Evolutionary conservation across 2,797 vertebrate species (phyloP).

Genomic region (Anableps anableps): DNA sequence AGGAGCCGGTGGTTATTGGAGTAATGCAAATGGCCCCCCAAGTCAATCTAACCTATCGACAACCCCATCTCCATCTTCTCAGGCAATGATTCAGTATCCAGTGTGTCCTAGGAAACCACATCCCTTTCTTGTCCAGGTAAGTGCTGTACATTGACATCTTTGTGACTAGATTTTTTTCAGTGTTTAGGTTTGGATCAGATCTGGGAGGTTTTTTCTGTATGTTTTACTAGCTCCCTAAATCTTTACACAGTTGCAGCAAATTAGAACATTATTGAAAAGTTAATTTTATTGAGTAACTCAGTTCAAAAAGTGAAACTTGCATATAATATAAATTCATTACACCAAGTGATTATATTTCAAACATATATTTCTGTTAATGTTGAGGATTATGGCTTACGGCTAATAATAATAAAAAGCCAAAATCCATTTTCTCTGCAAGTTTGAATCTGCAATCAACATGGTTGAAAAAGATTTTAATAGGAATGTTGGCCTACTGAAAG

Average conservation of each 20-base stretch:
- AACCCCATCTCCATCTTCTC: slow-evolving; percentile 83
- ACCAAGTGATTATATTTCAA: neutral
- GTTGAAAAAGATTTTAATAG: neutral
- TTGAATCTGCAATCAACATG: neutral
- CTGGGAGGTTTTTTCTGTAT: neutral
- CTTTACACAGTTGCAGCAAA: neutral
- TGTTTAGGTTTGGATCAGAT: neutral
- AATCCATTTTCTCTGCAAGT: neutral
- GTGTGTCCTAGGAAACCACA: slow-evolving; percentile 82
- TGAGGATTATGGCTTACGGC: neutral
- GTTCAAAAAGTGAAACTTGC: neutral
- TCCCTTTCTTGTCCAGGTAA: slow-evolving; percentile 79
- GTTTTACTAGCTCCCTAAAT: neutral
- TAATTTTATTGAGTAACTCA: neutral
- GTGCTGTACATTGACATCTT: neutral
- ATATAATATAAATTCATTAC: neutral
- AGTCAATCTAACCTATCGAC: slow-evolving; percentile 85
- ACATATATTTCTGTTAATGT: neutral
- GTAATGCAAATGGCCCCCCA: slow-evolving; percentile 79
- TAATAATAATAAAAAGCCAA: neutral
- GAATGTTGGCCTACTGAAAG: neutral
- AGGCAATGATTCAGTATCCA: slow-evolving; percentile 87
- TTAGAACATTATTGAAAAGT: neutral
- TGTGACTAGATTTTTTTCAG: too few relatives aligned
- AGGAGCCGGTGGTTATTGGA: slow-evolving; percentile 83